Conservation (phyloP, 2,888 invertebrate genomes). For the Colostygia pectinataria region DNA sequence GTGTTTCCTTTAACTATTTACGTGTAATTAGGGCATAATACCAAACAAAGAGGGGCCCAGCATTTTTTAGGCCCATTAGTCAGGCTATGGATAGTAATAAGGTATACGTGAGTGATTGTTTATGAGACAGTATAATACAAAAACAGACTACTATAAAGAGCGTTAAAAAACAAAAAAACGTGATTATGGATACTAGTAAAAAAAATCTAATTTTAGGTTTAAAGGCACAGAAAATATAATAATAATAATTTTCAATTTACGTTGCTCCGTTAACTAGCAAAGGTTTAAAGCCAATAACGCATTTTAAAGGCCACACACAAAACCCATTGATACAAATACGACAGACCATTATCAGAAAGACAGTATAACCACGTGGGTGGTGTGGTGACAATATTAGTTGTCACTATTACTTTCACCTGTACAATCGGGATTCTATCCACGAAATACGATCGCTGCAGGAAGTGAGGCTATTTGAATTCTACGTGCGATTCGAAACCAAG, state of each 20-base stretch:
- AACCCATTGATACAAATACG: slow-evolving; percentile 39
- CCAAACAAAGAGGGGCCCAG: too few species aligned
- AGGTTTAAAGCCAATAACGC: neutral
- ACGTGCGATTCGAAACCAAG: slow-evolving; percentile 47
- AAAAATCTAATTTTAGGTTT: too few species aligned
- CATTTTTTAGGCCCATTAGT: too few species aligned
- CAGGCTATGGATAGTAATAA: too few species aligned
- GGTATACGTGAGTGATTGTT: too few species aligned
- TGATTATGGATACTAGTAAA: too few species aligned
- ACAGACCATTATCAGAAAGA: slow-evolving; percentile 35
- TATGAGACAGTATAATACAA: too few species aligned
- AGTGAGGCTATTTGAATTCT: slow-evolving; percentile 52
- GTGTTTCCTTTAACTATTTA: too few species aligned
- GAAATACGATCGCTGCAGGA: slow-evolving; percentile 52
- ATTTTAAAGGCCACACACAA: slow-evolving; percentile 43
- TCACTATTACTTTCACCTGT: slow-evolving; percentile 63
- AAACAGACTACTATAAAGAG: too few species aligned
- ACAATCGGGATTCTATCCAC: slow-evolving; percentile 57
- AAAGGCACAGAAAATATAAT: neutral
- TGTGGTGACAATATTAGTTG: slow-evolving; percentile 38
- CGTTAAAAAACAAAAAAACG: too few species aligned
- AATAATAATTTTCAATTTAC: neutral
- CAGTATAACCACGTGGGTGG: too few species aligned
- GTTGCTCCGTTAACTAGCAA: neutral
- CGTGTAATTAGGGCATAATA: too few species aligned